These are phyloP conservation scores for Andricus quercusramuli DNA, from an alignment of 2,888 invertebrate species.

Conservation along the genomic window DNA sequence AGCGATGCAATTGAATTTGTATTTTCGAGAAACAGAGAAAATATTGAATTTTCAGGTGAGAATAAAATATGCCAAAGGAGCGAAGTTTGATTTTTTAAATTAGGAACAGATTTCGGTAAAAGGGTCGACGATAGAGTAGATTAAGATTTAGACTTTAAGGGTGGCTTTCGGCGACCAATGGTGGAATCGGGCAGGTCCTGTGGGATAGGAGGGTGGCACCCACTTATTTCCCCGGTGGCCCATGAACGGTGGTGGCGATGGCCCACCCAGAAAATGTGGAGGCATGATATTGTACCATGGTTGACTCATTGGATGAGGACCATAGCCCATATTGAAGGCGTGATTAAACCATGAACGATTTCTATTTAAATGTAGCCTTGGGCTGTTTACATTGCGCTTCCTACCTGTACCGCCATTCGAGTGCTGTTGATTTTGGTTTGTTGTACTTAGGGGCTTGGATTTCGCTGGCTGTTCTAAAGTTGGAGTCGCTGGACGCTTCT, in stretches of 20 bases:
- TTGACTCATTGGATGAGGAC: slow-evolving; percentile 73
- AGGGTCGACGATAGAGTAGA: slow-evolving; percentile 43
- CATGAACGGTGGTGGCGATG: slow-evolving; percentile 74
- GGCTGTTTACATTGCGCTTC: slow-evolving; percentile 74
- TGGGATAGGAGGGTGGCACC: slow-evolving; percentile 71
- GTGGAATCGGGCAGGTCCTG: slow-evolving; percentile 74
- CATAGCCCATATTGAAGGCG: slow-evolving; percentile 73
- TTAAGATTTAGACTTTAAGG: slow-evolving; percentile 75
- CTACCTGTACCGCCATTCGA: slow-evolving; percentile 63
- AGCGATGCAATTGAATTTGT: background rate
- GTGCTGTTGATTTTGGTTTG: slow-evolving; percentile 65
- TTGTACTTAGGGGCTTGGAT: slow-evolving; percentile 69
- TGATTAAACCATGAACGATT: slow-evolving; percentile 76
- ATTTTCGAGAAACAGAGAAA: background rate
- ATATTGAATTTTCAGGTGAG: background rate
- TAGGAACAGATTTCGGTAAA: slow-evolving; percentile 62
- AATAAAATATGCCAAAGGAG: background rate
- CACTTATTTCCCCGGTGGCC: slow-evolving; percentile 72
- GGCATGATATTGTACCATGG: slow-evolving; percentile 74
- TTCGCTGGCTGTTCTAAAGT: slow-evolving; percentile 66
- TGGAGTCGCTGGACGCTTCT: slow-evolving; percentile 12
- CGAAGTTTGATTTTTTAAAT: slow-evolving; percentile 27
- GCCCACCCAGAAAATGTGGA: slow-evolving; percentile 72
- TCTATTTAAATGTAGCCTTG: slow-evolving; percentile 70
- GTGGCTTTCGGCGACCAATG: slow-evolving; percentile 75